Percentiles rank a stretch among this genome's conserved stretches.
These are phyloP conservation scores for Ascaphus truei DNA, from an alignment of 2,113 vertebrate species.

Conservation along the genomic window DNA sequence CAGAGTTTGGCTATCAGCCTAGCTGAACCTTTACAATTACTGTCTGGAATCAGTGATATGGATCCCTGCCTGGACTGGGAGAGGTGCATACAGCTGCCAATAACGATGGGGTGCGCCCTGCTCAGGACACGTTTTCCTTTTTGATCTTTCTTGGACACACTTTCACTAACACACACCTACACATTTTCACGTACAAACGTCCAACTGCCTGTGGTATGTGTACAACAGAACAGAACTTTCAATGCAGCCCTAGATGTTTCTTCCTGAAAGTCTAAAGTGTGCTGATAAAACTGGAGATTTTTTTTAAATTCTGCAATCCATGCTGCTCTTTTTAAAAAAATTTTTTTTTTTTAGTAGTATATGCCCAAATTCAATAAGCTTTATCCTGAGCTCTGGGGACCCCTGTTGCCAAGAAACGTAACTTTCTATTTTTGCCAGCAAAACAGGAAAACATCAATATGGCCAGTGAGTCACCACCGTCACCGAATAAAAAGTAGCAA, in stretches of 20 bases:
- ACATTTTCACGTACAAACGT: background rate
- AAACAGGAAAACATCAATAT: too few relatives aligned
- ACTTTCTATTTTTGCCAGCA: too few relatives aligned
- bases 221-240: background rate
- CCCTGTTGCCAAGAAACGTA: too few relatives aligned
- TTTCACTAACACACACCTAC: conserved; percentile 18
- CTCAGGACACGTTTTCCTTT: background rate
- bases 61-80: conserved; percentile 1
- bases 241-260: background rate
- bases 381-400: too few relatives aligned
- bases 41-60: conserved; percentile 13
- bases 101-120: conserved; percentile 2
- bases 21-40: background rate
- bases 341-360: too few relatives aligned
- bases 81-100: conserved; percentile 10
- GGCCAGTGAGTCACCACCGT: too few relatives aligned
- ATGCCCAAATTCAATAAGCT: too few relatives aligned
- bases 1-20: background rate
- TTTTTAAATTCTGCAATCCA: too few relatives aligned
- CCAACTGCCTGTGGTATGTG: conserved; percentile 1
- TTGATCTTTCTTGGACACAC: conserved; percentile 10
- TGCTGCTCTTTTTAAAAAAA: too few relatives aligned
- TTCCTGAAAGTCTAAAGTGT: background rate
- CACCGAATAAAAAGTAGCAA: too few relatives aligned
- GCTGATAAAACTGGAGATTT: too few relatives aligned